A percentile compares a stretch with the other conserved stretches of the same genome.
Conservation (phyloP, 2,888 invertebrate species). For the Apamea crenata region DNA sequence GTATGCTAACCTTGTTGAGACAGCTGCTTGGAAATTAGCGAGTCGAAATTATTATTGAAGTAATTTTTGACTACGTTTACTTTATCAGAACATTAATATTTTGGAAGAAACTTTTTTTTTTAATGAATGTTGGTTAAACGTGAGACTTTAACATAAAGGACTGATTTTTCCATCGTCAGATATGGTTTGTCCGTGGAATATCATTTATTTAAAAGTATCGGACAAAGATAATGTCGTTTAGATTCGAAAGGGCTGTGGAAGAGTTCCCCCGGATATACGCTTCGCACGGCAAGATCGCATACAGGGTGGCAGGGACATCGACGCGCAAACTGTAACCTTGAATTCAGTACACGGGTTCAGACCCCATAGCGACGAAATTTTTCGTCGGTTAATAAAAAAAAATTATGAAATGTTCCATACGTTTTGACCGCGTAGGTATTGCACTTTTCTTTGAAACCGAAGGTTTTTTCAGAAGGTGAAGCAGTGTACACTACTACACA, state of each 20-base stretch:
- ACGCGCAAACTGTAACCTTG: no score
- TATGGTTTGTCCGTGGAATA: no score
- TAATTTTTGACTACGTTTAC: neutral
- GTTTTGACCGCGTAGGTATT: no score
- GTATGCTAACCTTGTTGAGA: constrained; percentile 15
- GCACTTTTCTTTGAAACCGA: no score
- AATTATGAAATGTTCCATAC: no score
- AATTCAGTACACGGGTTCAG: no score
- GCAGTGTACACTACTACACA: no score
- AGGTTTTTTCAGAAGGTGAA: no score
- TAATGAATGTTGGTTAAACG: fast-evolving
- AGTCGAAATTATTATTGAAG: neutral
- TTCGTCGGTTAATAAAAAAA: no score
- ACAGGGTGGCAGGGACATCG: no score
- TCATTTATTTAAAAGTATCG: neutral
- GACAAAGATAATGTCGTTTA: neutral
- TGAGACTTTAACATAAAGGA: neutral
- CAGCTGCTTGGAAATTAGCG: neutral
- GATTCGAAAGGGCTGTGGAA: neutral
- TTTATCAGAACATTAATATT: neutral
- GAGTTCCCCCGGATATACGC: neutral
- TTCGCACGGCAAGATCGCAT: neutral
- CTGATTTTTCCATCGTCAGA: neutral
- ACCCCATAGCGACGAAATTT: no score
- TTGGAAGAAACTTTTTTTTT: neutral